Evolutionary conservation across 1,140 invertebrate species (phyloP).

Genomic region (Oppia nitens): DNA sequence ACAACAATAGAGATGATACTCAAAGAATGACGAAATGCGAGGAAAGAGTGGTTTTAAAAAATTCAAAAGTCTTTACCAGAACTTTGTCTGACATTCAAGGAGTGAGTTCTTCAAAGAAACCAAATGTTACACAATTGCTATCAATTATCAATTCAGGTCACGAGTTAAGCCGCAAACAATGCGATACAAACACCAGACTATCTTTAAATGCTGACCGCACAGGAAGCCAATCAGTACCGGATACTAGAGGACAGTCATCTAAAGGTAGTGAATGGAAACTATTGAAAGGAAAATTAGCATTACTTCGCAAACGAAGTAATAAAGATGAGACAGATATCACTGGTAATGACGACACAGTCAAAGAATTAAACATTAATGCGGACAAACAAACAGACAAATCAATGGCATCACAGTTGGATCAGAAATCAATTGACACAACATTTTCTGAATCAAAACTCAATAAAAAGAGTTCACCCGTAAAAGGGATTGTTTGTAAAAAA

Average conservation of each 20-base stretch:
- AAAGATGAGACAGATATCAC: background rate
- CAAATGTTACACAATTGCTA: too few species aligned
- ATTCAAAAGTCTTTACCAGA: background rate
- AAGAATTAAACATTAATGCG: too few species aligned
- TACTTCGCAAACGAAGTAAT: background rate
- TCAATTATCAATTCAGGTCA: too few species aligned
- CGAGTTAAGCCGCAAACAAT: too few species aligned
- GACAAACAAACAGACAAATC: background rate
- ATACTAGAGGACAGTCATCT: too few species aligned
- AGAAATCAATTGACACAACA: background rate
- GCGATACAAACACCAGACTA: too few species aligned
- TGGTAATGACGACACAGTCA: background rate
- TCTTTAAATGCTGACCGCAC: too few species aligned
- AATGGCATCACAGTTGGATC: background rate
- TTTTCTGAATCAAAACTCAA: background rate
- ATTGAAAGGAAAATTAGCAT: background rate
- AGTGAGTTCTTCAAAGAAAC: background rate
- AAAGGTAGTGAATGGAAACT: background rate
- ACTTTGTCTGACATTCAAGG: background rate
- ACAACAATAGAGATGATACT: background rate
- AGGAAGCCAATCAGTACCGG: background rate
- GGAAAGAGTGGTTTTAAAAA: background rate
- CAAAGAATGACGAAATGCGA: background rate
- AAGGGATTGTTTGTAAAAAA: conserved; percentile 21
- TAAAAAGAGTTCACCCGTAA: background rate